Evolutionary conservation across 2,797 vertebrate genomes (phyloP).

Genomic region (Bradypodion pumilum): DNA sequence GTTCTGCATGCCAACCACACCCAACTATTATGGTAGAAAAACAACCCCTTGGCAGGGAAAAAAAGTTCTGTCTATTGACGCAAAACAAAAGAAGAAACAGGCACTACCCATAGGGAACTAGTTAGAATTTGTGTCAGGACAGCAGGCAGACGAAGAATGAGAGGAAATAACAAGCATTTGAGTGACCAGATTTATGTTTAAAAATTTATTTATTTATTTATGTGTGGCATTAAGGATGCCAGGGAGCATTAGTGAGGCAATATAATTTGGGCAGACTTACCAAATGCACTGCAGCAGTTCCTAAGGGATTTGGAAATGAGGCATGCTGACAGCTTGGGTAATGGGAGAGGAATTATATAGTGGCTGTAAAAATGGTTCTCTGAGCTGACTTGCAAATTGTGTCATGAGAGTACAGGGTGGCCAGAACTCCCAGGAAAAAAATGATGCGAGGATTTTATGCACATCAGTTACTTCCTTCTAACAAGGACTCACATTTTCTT

Average conservation of each 20-base stretch:
- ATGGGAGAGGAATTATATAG: constrained; percentile 5
- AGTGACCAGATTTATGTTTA: neutral
- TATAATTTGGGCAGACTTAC: neutral
- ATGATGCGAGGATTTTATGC: constrained; percentile 1
- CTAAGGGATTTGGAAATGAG: constrained; percentile 3
- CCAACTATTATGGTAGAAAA: neutral
- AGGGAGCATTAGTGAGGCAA: accelerated
- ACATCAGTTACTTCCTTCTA: constrained; percentile 3
- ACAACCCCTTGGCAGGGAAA: neutral
- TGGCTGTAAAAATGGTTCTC: neutral
- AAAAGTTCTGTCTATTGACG: constrained; percentile 12
- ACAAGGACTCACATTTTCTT: neutral
- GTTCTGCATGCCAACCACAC: constrained; percentile 11
- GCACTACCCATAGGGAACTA: constrained; percentile 11
- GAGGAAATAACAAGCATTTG: constrained; percentile 1
- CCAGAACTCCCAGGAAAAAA: neutral
- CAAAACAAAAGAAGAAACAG: constrained; percentile 33
- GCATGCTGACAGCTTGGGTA: neutral
- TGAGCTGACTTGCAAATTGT: neutral
- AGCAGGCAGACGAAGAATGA: neutral
- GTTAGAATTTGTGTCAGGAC: neutral
- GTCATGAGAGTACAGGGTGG: neutral
- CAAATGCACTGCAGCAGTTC: neutral
- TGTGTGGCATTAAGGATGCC: neutral
- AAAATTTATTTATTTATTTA: neutral